Evolutionary conservation across 2,797 vertebrate species (phyloP), one percentile per base, ranked within the genome.

Genomic region (Tenualosa thibaudeaui): DNA sequence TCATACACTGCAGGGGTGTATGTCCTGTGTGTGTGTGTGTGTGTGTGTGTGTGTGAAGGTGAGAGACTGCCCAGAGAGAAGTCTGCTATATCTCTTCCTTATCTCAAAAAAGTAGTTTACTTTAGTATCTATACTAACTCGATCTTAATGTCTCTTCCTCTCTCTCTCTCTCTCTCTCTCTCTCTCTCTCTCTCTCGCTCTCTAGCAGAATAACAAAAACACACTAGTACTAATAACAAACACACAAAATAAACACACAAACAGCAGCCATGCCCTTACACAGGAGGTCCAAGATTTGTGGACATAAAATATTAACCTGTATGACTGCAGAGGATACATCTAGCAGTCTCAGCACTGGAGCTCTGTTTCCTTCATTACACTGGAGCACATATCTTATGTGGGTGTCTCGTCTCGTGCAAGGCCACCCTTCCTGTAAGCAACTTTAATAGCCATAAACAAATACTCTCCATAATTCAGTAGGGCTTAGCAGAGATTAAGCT

Each of bases 401-500:
- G 71, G 37, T 17, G 19, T 46, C 71, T 78, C 10, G 58, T 22
- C 68, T 40, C 0, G 31, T 43, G 37, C 46, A 40, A 84, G 83
- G 49, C 19, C 10, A 85, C 81, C 56, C 71, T 56, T 84, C 46
- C 40, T 9, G 31, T 56, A 85, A 54, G 84, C 81, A 84, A 40
- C 71, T 85, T 86, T 84, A 81, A 81, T 83, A 82, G 84, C 60
- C 46, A 31, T 68, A 68, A 65, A 83, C 84, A 89, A 85, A 89
- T 82, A 60, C 56, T 84, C 83, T 83, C 60, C 81, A 68, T 84
- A 85, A 89, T 86, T 88, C 81, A 86, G 81, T 71, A 24, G 81
- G 50, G 78, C 58, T 81, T 85, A 84, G 17, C 53, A 54, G 65
- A 84, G 84, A 83, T 87, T 54, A 85, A 40, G 71, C 78, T 82